These are phyloP conservation scores for Ammodytes marinus DNA, from an alignment of 2,113 vertebrate species.

Conservation along the genomic window DNA sequence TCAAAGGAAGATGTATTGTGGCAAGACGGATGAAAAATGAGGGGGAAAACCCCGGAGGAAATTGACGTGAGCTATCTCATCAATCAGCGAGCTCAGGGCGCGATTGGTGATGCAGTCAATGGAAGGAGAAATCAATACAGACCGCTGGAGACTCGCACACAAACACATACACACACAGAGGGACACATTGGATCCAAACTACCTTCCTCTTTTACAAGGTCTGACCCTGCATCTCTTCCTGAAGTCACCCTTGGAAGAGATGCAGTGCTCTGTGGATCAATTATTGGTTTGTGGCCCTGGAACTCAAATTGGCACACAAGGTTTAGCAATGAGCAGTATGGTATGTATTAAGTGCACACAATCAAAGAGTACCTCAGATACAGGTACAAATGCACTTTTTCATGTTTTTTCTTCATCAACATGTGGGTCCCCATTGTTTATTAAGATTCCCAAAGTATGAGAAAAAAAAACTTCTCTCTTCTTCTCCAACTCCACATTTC, in stretches of 20 bases:
- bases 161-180: no score
- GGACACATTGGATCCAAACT: constrained; percentile 1
- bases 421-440: no score
- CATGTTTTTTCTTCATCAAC: no score
- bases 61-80: constrained; percentile 17
- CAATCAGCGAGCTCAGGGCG: constrained; percentile 13
- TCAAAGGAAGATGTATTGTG: background rate
- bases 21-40: background rate
- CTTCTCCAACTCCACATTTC: no score
- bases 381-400: no score
- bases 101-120: constrained; percentile 23
- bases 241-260: background rate
- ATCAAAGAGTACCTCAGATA: background rate
- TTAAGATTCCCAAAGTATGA: no score
- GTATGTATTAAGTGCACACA: background rate
- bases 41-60: no score
- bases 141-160: background rate
- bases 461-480: no score
- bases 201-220: background rate
- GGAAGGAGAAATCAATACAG: constrained; percentile 32
- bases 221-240: background rate
- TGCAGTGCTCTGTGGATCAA: background rate
- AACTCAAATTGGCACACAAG: background rate
- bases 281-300: background rate
- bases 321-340: background rate